Evolutionary conservation across 2,797 vertebrate species (phyloP).

Genomic region (Ptychadena robeensis): DNA sequence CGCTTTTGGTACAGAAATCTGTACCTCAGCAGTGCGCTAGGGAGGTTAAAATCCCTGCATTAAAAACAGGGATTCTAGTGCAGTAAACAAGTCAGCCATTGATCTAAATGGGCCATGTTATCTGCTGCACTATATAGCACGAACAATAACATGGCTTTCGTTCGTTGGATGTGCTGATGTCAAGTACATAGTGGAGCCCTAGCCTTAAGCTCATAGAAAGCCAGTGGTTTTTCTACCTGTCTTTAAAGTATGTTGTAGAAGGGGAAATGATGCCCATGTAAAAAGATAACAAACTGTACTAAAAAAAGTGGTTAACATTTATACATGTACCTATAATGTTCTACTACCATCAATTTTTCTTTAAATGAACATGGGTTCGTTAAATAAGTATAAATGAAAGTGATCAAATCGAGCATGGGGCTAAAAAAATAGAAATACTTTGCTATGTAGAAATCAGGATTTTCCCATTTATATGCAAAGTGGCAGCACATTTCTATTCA

Average conservation of each 20-base stretch:
- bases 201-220: too few species aligned
- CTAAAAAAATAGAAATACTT: background rate
- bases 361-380: background rate
- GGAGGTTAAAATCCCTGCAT: too few species aligned
- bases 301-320: background rate
- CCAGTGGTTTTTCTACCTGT: background rate
- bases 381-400: background rate
- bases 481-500: slow-evolving; percentile 11
- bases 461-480: slow-evolving; percentile 42
- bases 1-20: too few species aligned
- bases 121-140: too few species aligned
- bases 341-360: background rate
- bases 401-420: background rate
- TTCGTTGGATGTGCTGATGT: too few species aligned
- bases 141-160: too few species aligned
- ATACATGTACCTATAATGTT: too few species aligned
- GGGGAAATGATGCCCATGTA: background rate
- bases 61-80: too few species aligned
- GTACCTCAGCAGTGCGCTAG: too few species aligned
- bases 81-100: too few species aligned
- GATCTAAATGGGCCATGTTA: too few species aligned
- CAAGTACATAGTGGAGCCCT: too few species aligned
- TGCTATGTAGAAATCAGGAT: slow-evolving; percentile 28
- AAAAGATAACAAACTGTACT: background rate
- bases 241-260: background rate